Evolutionary conservation across 2,113 vertebrate genomes (phyloP).

Genomic region (Formicarius rufipectus): DNA sequence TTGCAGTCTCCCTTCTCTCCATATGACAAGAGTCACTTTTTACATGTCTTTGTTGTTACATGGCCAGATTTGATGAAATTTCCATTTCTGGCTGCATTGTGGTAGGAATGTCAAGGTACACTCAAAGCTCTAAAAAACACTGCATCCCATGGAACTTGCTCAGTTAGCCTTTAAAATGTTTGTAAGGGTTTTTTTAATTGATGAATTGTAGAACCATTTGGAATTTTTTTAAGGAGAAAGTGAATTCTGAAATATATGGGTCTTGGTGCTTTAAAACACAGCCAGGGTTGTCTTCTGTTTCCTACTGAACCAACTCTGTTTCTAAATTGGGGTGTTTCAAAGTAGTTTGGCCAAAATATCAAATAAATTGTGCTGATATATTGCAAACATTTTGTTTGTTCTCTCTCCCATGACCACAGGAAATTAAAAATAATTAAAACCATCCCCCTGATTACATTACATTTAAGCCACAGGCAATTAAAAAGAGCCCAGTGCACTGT

Average conservation of each 20-base stretch:
- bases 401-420: background rate
- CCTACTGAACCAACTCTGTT: background rate
- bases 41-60: background rate
- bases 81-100: background rate
- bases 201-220: background rate
- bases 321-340: background rate
- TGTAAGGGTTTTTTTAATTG: background rate
- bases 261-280: background rate
- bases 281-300: background rate
- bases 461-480: background rate
- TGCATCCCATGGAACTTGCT: background rate
- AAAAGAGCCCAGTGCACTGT: background rate
- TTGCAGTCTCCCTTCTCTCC: background rate
- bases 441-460: background rate
- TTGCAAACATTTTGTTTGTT: background rate
- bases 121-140: background rate
- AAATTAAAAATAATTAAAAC: background rate
- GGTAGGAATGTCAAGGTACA: background rate
- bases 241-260: background rate
- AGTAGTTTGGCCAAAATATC: background rate
- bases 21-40: background rate
- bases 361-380: background rate
- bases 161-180: background rate
- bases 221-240: background rate
- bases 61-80: background rate